Percentiles rank a stretch among this genome's conserved stretches.
phyloP scores from a whole-genome alignment of 1,140 invertebrate species.

The Zophobas morio region DNA sequence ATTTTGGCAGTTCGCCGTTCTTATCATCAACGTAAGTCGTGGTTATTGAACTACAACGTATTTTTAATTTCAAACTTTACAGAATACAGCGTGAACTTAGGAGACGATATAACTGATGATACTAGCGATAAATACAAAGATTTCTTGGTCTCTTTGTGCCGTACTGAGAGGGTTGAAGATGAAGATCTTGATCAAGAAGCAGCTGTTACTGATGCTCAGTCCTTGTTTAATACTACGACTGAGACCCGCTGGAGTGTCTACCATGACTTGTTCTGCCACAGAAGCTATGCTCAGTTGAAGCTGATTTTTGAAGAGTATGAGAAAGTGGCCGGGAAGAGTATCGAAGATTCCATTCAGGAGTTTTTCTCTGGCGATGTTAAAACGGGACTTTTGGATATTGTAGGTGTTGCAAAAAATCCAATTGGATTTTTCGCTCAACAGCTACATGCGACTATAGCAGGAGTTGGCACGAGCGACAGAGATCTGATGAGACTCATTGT shows the following conservation, averaged over 20 bases:
- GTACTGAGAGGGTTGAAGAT: slow-evolving; percentile 79
- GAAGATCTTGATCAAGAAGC: slow-evolving; percentile 74
- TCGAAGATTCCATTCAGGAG: slow-evolving; percentile 76
- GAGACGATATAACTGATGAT: slow-evolving; percentile 84
- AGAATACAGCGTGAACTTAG: slow-evolving; percentile 83
- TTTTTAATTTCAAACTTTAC: slow-evolving; percentile 50
- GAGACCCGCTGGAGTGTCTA: slow-evolving; percentile 91
- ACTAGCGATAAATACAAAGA: slow-evolving; percentile 89
- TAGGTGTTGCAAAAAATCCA: slow-evolving; percentile 85
- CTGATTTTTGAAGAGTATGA: slow-evolving; percentile 75
- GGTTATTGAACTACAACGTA: slow-evolving; percentile 76
- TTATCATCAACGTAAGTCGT: slow-evolving; percentile 82
- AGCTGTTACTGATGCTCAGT: slow-evolving; percentile 80
- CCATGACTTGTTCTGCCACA: slow-evolving; percentile 82
- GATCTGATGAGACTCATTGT: slow-evolving; percentile 89
- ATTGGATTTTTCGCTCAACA: slow-evolving; percentile 89
- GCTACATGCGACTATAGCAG: slow-evolving; percentile 89
- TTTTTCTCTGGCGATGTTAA: slow-evolving; percentile 79
- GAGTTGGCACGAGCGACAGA: slow-evolving; percentile 86
- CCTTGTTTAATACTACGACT: slow-evolving; percentile 83
- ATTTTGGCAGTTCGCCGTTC: slow-evolving; percentile 85
- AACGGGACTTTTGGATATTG: slow-evolving; percentile 76
- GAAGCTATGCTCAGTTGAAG: slow-evolving; percentile 82
- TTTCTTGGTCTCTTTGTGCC: slow-evolving; percentile 81
- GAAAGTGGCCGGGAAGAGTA: slow-evolving; percentile 73